These are phyloP conservation scores for Mionectes macconnelli DNA, from an alignment of 2,113 vertebrate genomes.

Conservation along the genomic window DNA sequence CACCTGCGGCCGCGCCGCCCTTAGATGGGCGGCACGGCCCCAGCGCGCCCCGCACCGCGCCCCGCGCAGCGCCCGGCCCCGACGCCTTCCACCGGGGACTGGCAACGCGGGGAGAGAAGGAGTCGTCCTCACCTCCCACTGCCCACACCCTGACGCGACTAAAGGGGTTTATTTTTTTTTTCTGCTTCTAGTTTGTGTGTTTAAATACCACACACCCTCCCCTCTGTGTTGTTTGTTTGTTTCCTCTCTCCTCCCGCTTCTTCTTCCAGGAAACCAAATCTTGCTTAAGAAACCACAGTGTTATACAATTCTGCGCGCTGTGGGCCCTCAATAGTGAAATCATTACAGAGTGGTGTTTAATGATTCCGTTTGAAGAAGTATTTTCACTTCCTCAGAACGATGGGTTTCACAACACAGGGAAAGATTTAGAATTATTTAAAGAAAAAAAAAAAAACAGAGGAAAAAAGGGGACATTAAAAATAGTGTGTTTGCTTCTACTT, in stretches of 20 bases:
- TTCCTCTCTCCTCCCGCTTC: neutral
- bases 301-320: constrained; percentile 16
- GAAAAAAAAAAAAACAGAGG: neutral
- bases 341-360: constrained; percentile 38
- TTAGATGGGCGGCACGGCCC: neutral
- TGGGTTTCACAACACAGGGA: constrained; percentile 65
- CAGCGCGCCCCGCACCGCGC: neutral
- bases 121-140: neutral
- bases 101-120: neutral
- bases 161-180: neutral
- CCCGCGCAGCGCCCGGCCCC: neutral
- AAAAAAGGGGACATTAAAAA: neutral
- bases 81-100: neutral
- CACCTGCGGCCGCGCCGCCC: constrained; percentile 80
- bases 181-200: neutral
- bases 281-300: constrained; percentile 34
- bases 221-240: neutral
- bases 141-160: neutral
- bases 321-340: constrained; percentile 17
- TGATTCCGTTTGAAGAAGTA: constrained; percentile 71
- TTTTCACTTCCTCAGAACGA: constrained; percentile 75
- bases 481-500: constrained; percentile 28
- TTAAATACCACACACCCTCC: neutral
- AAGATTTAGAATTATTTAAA: neutral
- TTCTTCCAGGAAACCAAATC: constrained; percentile 12